phyloP scores from a whole-genome alignment of 2,797 vertebrate genomes.

The Synanceia verrucosa region DNA sequence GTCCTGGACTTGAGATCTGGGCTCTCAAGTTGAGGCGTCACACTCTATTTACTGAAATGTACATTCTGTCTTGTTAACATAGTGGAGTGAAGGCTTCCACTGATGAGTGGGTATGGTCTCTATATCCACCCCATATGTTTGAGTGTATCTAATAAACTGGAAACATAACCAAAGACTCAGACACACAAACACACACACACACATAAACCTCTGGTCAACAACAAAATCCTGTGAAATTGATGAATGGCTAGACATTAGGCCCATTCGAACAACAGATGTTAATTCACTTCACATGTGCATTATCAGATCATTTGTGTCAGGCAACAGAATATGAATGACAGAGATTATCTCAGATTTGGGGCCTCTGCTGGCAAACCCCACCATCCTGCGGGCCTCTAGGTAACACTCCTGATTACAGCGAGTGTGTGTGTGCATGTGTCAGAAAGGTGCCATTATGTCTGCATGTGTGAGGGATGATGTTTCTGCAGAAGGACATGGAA shows the following conservation, averaged over 20 bases:
- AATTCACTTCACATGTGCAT: conserved; percentile 83
- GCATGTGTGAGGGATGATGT: conserved; percentile 51
- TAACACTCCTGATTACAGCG: conserved; percentile 47
- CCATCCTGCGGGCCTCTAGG: conserved; percentile 70
- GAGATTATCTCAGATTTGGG: conserved; percentile 80
- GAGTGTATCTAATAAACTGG: neutral
- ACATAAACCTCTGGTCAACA: conserved; percentile 76
- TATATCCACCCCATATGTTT: neutral
- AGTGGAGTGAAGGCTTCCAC: neutral
- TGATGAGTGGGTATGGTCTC: neutral
- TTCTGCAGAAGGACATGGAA: conserved; percentile 47
- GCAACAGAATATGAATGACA: conserved; percentile 82
- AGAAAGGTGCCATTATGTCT: conserved; percentile 47
- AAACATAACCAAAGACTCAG: conserved; percentile 7
- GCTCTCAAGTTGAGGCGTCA: neutral
- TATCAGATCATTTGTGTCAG: conserved; percentile 87
- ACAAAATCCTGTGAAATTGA: conserved; percentile 81
- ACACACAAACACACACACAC: conserved; percentile 13
- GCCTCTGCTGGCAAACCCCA: conserved; percentile 68
- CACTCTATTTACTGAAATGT: conserved; percentile 17
- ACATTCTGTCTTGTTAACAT: neutral
- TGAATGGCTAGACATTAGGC: conserved; percentile 84
- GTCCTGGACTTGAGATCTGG: neutral
- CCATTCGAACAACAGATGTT: conserved; percentile 87
- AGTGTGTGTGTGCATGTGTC: conserved; percentile 46